phyloP scores from a whole-genome alignment of 2,888 invertebrate genomes.

The Sylvicola fuscatus region DNA sequence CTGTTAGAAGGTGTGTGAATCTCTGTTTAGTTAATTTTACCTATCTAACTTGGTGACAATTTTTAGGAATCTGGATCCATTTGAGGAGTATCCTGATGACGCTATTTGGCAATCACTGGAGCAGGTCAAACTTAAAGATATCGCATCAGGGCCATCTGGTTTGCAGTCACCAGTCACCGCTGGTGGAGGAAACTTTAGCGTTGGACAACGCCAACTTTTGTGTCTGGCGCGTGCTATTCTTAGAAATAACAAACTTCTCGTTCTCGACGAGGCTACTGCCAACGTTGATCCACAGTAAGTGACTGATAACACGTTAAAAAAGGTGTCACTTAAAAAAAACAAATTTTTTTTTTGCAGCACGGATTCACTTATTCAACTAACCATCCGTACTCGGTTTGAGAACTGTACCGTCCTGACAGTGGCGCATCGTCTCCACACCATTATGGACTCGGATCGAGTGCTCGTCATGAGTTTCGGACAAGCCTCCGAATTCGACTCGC shows the following conservation, averaged over 20 bases:
- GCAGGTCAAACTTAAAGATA: slow-evolving; percentile 42
- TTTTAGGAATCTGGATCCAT: slow-evolving; percentile 51
- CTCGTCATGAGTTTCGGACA: slow-evolving; percentile 60
- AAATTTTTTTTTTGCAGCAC: slow-evolving; percentile 24
- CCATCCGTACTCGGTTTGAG: slow-evolving; percentile 50
- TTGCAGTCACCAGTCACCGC: slow-evolving; percentile 32
- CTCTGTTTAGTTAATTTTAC: background rate
- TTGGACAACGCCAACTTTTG: slow-evolving; percentile 46
- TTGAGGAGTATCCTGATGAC: slow-evolving; percentile 44
- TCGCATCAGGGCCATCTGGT: slow-evolving; percentile 26
- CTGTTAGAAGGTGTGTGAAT: slow-evolving; percentile 23
- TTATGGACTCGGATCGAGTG: slow-evolving; percentile 71
- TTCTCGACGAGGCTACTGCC: slow-evolving; percentile 45
- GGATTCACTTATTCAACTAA: slow-evolving; percentile 56
- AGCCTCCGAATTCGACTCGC: slow-evolving; percentile 44
- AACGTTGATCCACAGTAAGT: slow-evolving; percentile 33
- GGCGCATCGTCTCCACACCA: slow-evolving; percentile 71
- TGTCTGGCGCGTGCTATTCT: slow-evolving; percentile 69
- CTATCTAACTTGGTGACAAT: slow-evolving; percentile 26
- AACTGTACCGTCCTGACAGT: slow-evolving; percentile 68
- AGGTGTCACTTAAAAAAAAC: background rate
- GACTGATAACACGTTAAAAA: background rate
- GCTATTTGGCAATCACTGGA: slow-evolving; percentile 49
- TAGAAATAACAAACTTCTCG: slow-evolving; percentile 52
- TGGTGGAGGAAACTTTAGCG: slow-evolving; percentile 37